phyloP scores from a whole-genome alignment of 1,140 invertebrate genomes.

The Drosophila melanica region DNA sequence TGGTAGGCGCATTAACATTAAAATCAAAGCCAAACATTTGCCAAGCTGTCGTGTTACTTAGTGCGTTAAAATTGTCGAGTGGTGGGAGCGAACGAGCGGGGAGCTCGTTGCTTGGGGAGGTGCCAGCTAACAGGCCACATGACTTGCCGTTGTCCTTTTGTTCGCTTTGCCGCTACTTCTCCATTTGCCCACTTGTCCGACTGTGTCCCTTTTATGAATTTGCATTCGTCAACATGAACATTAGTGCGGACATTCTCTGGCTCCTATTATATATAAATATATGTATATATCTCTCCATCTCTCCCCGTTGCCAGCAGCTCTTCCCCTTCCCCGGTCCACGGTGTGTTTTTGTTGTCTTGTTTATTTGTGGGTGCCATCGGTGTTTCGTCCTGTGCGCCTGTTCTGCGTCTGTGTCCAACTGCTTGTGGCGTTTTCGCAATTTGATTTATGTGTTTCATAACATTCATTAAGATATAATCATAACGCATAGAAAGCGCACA shows the following conservation, averaged over 20 bases:
- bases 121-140: conserved; percentile 15
- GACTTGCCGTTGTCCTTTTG: conserved; percentile 11
- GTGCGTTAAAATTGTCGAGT: conserved; percentile 24
- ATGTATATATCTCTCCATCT: background rate
- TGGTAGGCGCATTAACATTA: conserved; percentile 50
- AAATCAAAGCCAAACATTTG: conserved; percentile 77
- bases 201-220: conserved; percentile 61
- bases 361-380: conserved; percentile 39
- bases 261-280: background rate
- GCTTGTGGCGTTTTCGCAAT: conserved; percentile 76
- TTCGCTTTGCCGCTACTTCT: background rate
- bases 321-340: background rate
- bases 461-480: conserved; percentile 82
- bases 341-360: conserved; percentile 35
- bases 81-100: background rate
- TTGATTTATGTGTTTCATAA: conserved; percentile 80
- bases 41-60: conserved; percentile 72
- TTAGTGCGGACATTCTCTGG: conserved; percentile 36
- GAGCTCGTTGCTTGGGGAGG: background rate
- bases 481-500: conserved; percentile 68
- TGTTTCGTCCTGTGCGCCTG: background rate
- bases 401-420: conserved; percentile 63
- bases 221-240: conserved; percentile 70
- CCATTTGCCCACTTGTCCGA: conserved; percentile 5
- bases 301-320: background rate